phyloP scores from a whole-genome alignment of 2,113 vertebrate genomes.

The Epinephelus cyanopodus region DNA sequence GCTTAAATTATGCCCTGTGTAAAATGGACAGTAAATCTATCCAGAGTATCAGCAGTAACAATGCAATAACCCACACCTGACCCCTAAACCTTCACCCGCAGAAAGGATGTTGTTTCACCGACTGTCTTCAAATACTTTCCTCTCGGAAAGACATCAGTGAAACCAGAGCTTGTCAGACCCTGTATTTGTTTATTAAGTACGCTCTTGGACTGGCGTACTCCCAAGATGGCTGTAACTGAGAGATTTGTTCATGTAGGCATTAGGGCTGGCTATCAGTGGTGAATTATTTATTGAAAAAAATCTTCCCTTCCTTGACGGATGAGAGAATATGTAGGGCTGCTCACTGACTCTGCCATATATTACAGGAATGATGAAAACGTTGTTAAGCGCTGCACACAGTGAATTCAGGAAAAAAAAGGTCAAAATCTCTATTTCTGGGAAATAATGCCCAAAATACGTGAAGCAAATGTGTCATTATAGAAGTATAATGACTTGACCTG shows the following conservation, averaged over 20 bases:
- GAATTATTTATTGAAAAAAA: slow-evolving; percentile 85
- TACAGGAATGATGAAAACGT: slow-evolving; percentile 44
- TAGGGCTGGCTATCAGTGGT: slow-evolving; percentile 80
- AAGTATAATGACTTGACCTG: neutral
- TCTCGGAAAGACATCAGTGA: slow-evolving; percentile 75
- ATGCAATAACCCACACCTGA: slow-evolving; percentile 72
- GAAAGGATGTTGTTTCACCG: slow-evolving; percentile 77
- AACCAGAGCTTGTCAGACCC: slow-evolving; percentile 77
- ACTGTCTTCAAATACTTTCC: slow-evolving; percentile 72
- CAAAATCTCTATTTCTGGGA: neutral
- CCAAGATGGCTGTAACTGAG: slow-evolving; percentile 84
- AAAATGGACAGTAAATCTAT: slow-evolving; percentile 67
- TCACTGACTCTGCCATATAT: slow-evolving; percentile 40
- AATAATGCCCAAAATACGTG: neutral
- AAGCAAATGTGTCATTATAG: neutral
- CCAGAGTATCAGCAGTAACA: slow-evolving; percentile 37
- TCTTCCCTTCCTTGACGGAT: slow-evolving; percentile 70
- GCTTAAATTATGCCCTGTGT: slow-evolving; percentile 33
- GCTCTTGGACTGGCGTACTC: slow-evolving; percentile 79
- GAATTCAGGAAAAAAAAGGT: neutral
- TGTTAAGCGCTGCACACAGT: slow-evolving; percentile 13
- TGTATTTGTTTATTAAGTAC: slow-evolving; percentile 85
- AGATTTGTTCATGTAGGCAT: slow-evolving; percentile 84
- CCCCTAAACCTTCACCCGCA: slow-evolving; percentile 69
- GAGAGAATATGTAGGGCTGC: slow-evolving; percentile 68